These are phyloP conservation scores for Tokudaia tokunoshimensis DNA, from an alignment of 2,797 vertebrate genomes.

Conservation along the genomic window DNA sequence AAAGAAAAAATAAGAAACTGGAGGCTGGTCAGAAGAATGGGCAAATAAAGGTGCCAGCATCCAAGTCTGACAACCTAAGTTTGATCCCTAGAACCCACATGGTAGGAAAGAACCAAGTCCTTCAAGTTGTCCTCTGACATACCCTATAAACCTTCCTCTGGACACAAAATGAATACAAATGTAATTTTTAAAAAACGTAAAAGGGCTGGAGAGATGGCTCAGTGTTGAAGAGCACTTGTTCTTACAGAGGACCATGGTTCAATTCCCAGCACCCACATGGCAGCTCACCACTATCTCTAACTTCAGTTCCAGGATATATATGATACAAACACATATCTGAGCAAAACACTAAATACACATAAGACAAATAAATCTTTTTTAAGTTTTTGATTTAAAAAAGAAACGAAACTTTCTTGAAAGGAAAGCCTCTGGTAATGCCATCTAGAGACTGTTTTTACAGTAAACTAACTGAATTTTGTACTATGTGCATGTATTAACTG, in stretches of 20 bases:
- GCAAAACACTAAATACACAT: background rate
- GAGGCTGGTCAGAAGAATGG: background rate
- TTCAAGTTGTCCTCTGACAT: background rate
- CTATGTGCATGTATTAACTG: conserved; percentile 41
- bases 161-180: background rate
- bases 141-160: background rate
- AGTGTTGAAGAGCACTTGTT: background rate
- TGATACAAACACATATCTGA: background rate
- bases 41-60: background rate
- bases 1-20: background rate
- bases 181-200: background rate
- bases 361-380: background rate
- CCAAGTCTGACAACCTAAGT: background rate
- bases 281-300: background rate
- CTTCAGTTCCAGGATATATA: background rate
- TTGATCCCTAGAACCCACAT: background rate
- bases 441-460: background rate
- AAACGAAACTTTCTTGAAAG: conserved; percentile 58
- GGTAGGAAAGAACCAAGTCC: background rate
- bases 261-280: background rate
- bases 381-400: background rate
- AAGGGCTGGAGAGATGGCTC: background rate
- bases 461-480: conserved; percentile 57
- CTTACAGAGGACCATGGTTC: background rate
- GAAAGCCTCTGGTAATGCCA: conserved; percentile 19